Evolutionary conservation across 1,140 invertebrate genomes (phyloP), one percentile per base, ranked within the genome.

Genomic region (Cyrtorhinus lividipennis): DNA sequence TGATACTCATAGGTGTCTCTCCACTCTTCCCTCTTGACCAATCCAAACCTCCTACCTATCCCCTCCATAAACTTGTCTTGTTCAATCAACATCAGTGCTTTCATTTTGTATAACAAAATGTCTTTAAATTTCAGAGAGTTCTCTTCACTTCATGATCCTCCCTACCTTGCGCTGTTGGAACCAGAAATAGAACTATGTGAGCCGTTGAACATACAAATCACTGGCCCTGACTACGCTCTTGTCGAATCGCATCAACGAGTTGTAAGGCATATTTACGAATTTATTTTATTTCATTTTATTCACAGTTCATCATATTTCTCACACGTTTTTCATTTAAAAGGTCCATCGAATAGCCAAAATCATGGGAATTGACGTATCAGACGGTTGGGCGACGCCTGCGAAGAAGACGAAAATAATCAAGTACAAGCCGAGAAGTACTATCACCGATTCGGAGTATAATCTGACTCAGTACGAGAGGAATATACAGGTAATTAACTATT

Each of bases 181-280:
- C 67, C 69, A 27, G 60, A 67, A 22, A 67, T 69, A 59, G 67
- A 68, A 10, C 27, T 66, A 5, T 69, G 69, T 23, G 66, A 66
- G 15, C 24, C 57, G 25, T 68, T 94, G 18, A 88, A 90, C 73
- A 76, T 95, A 30, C 83, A 87, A 76, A 74, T 94, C 24, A 87
- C 80, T 69, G 83, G 89, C 2, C 91, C 92, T 70, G 85, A 90
- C 71, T 95, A 80, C 75, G 79, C 86, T 12, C 68, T 88, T 10
- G 71, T 95, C 48, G 90, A 95, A 75, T 82, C 74, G 68, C 92
- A 82, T 71, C 88, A 88, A 72, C 81, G 79, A 68, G 85, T 85
- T 69, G 48, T 53, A 20, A 53, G 48, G n/a, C n/a, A n/a, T n/a
- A n/a, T n/a, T n/a, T n/a, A n/a, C n/a, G n/a, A n/a, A n/a, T n/a